These are phyloP conservation scores for Monarcha castaneiventris DNA, from an alignment of 2,113 vertebrate genomes.

Conservation along the genomic window DNA sequence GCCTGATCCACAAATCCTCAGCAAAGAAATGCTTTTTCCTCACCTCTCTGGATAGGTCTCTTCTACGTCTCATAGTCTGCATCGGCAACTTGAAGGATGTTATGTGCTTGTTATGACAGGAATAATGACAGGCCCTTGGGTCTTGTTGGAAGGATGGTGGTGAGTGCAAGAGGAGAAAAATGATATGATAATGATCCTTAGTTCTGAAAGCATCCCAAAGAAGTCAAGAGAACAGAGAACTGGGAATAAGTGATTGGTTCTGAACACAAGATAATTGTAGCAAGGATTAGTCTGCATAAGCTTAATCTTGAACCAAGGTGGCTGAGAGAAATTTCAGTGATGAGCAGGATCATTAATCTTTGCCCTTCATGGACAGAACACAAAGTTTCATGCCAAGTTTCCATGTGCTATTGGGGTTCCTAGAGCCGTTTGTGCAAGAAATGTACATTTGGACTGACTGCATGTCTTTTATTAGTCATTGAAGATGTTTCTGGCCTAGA, in stretches of 20 bases:
- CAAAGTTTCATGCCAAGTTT: not conserved
- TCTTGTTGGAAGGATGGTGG: not conserved
- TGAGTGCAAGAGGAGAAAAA: not conserved
- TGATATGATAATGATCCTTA: not conserved
- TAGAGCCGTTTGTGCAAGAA: not conserved
- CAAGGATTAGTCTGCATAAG: not conserved
- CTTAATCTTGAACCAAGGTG: not conserved
- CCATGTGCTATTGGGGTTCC: rapidly evolving
- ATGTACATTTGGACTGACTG: not conserved
- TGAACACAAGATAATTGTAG: not conserved
- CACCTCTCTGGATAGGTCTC: not conserved
- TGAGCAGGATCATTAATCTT: not conserved
- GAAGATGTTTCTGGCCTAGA: not conserved
- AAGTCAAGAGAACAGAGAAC: not conserved
- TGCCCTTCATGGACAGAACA: not conserved
- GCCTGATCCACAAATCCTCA: not conserved
- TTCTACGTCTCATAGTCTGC: not conserved
- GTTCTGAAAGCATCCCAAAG: not conserved
- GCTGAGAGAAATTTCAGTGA: not conserved
- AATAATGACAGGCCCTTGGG: not conserved
- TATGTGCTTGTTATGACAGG: rapidly evolving
- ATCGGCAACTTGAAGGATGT: rapidly evolving
- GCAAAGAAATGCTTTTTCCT: not conserved
- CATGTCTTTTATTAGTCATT: not conserved
- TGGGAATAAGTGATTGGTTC: not conserved